A percentile compares a stretch with the other conserved stretches of the same genome.
Evolutionary conservation across 1,140 invertebrate genomes (phyloP).

Genomic region (Cyclargus thomasi): DNA sequence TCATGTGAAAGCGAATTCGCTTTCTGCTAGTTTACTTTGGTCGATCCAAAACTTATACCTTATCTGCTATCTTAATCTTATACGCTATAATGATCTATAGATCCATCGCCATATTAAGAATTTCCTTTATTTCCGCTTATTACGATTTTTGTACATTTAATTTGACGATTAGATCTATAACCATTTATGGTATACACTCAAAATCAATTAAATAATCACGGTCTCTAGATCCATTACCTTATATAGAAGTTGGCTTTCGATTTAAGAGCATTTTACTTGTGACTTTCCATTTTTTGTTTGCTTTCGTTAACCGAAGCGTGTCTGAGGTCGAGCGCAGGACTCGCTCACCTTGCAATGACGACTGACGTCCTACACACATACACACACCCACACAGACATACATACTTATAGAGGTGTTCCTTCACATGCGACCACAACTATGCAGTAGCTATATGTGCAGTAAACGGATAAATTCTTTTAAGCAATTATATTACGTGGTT

Average conservation of each 20-base stretch:
- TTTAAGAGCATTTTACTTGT: not conserved
- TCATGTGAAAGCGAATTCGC: not conserved
- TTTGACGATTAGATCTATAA: too few relatives aligned
- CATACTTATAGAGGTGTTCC: too few relatives aligned
- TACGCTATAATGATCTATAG: not conserved
- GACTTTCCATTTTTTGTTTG: slow-evolving; percentile 2
- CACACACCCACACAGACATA: slow-evolving; percentile 15
- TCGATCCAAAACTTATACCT: too few relatives aligned
- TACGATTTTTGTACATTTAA: too few relatives aligned
- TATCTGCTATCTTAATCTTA: too few relatives aligned
- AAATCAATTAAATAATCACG: not conserved
- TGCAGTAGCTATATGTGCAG: too few relatives aligned
- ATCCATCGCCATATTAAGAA: not conserved
- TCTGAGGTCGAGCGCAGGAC: slow-evolving; percentile 23
- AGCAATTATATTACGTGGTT: too few relatives aligned
- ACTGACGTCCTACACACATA: slow-evolving; percentile 33
- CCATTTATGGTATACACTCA: too few relatives aligned
- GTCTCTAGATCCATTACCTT: not conserved
- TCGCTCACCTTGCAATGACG: slow-evolving; percentile 66
- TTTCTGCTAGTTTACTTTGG: not conserved
- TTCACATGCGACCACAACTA: too few relatives aligned
- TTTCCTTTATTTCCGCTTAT: too few relatives aligned
- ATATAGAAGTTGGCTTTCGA: not conserved
- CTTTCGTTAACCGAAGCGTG: not conserved
- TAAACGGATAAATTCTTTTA: too few relatives aligned